Conservation (phyloP, 2,888 invertebrate genomes). For the Drosophila acutilabella region DNA sequence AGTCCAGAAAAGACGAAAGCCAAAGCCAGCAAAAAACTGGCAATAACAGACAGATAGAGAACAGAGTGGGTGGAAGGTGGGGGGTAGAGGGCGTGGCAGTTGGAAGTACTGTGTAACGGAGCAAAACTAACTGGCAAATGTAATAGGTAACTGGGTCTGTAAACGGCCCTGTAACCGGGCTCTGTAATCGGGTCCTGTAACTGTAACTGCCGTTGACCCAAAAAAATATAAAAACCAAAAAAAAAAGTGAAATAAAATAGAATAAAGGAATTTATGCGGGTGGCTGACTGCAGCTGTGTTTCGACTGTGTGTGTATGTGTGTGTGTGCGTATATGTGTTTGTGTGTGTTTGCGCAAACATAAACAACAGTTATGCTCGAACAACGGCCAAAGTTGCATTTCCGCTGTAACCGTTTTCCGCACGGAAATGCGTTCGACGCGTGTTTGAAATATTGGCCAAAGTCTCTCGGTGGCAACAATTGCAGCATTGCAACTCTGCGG, state of each 20-base stretch:
- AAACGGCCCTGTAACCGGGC: constrained; percentile 35
- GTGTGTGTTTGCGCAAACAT: constrained; percentile 61
- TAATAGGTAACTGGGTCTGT: constrained; percentile 43
- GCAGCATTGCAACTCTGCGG: constrained; percentile 45
- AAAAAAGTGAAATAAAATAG: constrained; percentile 7
- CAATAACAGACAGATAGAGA: constrained; percentile 3
- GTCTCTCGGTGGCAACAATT: constrained; percentile 40
- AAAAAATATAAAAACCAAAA: constrained; percentile 8
- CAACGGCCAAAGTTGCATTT: constrained; percentile 78
- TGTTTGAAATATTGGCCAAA: constrained; percentile 79
- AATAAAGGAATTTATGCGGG: constrained; percentile 34
- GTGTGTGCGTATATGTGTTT: constrained; percentile 8
- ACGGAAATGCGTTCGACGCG: constrained; percentile 81
- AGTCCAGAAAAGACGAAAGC: constrained; percentile 18
- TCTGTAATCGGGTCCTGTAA: constrained; percentile 24
- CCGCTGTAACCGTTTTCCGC: constrained; percentile 78
- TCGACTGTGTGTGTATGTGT: background rate
- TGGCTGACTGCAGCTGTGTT: constrained; percentile 41
- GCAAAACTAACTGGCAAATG: constrained; percentile 32
- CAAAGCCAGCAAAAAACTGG: constrained; percentile 7
- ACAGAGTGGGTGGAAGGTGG: background rate
- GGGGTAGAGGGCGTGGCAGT: too few relatives aligned
- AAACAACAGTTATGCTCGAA: constrained; percentile 79
- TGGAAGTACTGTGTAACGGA: constrained; percentile 8
- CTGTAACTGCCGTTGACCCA: constrained; percentile 52